A percentile compares a stretch with the other conserved stretches of the same genome.
Evolutionary conservation across 1,140 invertebrate species (phyloP).

Genomic region (Bombus haemorrhoidalis): DNA sequence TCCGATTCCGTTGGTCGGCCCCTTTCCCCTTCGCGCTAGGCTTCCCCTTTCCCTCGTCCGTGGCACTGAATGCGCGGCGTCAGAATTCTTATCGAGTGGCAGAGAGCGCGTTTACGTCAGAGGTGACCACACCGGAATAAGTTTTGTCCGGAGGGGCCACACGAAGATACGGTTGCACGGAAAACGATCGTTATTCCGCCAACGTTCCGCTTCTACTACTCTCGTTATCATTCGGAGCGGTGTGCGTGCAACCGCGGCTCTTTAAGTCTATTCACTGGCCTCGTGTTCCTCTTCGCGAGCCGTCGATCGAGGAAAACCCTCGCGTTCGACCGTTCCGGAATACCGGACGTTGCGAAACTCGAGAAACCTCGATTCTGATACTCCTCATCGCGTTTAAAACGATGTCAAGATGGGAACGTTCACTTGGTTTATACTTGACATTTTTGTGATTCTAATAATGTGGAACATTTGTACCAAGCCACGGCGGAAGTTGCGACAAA

Average conservation of each 20-base stretch:
- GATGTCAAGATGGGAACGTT: neutral
- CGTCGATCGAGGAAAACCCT: slow-evolving; percentile 12
- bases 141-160: slow-evolving; percentile 53
- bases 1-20: neutral
- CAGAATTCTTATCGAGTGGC: slow-evolving; percentile 76
- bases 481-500: neutral
- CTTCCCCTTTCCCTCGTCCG: slow-evolving; percentile 51
- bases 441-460: neutral
- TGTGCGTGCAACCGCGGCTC: slow-evolving; percentile 53
- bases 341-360: slow-evolving; percentile 48
- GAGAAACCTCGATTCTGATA: slow-evolving; percentile 34
- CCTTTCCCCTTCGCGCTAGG: neutral
- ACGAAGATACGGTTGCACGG: slow-evolving; percentile 6
- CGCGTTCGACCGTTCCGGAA: slow-evolving; percentile 30
- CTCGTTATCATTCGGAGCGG: slow-evolving; percentile 39
- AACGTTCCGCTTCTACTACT: slow-evolving; percentile 29
- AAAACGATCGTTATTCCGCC: neutral
- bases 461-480: neutral
- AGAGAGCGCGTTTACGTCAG: slow-evolving; percentile 73
- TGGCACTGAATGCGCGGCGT: slow-evolving; percentile 73
- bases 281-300: slow-evolving; percentile 48
- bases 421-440: neutral
- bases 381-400: slow-evolving; percentile 20
- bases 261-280: slow-evolving; percentile 67
- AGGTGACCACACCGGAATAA: slow-evolving; percentile 59